phyloP scores from a whole-genome alignment of 2,888 invertebrate genomes.

The Polyploca ridens region DNA sequence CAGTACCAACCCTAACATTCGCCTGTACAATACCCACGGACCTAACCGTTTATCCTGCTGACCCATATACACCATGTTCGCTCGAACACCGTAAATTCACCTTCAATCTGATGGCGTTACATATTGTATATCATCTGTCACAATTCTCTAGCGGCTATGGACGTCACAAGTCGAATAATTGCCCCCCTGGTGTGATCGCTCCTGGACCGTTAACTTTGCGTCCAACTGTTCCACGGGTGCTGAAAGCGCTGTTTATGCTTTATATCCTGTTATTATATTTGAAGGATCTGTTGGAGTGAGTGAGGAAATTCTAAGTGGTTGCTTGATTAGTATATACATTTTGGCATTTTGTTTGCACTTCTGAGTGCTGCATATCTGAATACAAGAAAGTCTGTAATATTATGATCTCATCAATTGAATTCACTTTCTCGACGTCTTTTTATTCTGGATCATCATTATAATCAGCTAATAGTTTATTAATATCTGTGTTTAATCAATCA shows the following conservation, averaged over 20 bases:
- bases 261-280: not conserved
- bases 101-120: conserved; percentile 18
- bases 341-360: not conserved
- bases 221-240: not conserved
- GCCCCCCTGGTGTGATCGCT: conserved; percentile 31
- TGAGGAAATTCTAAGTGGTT: not conserved
- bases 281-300: not conserved
- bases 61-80: conserved; percentile 9
- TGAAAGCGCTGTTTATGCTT: not conserved
- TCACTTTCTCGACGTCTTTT: no score
- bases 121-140: conserved; percentile 27
- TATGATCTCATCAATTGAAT: no score
- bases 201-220: conserved; percentile 30
- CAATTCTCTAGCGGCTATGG: conserved; percentile 19
- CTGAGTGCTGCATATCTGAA: no score
- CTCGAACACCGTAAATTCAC: conserved; percentile 11
- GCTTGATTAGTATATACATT: no score
- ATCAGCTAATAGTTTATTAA: no score
- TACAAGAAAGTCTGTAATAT: no score
- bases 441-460: no score
- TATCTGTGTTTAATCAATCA: no score
- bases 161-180: conserved; percentile 27
- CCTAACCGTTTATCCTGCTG: conserved; percentile 4
- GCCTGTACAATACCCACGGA: not conserved
- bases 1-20: not conserved